These are phyloP conservation scores for Lineus longissimus DNA, from an alignment of 1,140 invertebrate species.

Conservation along the genomic window DNA sequence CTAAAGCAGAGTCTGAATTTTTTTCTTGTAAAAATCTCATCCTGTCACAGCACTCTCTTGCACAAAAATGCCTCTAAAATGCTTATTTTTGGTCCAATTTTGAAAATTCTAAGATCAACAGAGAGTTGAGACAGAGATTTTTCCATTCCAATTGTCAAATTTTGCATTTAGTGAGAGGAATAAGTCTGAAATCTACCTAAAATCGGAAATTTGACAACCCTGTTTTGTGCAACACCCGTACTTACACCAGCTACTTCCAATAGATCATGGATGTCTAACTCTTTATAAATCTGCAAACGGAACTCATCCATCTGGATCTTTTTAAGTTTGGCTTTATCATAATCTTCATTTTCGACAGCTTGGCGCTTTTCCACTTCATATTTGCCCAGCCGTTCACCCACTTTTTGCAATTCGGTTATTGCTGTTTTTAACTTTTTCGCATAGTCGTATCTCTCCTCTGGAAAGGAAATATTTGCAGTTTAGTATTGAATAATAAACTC, in stretches of 20 bases:
- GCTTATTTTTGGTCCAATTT: no score
- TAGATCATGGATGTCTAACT: conserved; percentile 69
- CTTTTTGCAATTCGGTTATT: conserved; percentile 74
- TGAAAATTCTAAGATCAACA: no score
- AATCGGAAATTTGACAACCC: no score
- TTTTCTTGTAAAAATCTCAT: no score
- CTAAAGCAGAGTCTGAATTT: no score
- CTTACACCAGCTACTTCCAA: conserved; percentile 63
- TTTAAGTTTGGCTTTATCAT: conserved; percentile 80
- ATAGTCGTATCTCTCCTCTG: conserved; percentile 87
- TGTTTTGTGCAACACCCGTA: no score
- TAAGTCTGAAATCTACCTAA: no score
- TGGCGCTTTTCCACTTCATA: conserved; percentile 86
- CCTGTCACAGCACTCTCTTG: no score
- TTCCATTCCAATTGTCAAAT: no score
- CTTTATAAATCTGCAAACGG: conserved; percentile 66
- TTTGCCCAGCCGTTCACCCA: conserved; percentile 81
- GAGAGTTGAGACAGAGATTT: no score
- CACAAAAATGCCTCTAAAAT: no score
- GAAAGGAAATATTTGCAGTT: conserved; percentile 18
- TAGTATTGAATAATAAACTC: background rate
- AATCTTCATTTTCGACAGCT: conserved; percentile 86
- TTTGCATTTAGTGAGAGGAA: no score
- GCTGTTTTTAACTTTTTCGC: conserved; percentile 83
- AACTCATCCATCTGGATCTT: conserved; percentile 84